These are phyloP conservation scores for Chrysoperla carnea DNA, from an alignment of 1,140 invertebrate genomes.

Conservation along the genomic window DNA sequence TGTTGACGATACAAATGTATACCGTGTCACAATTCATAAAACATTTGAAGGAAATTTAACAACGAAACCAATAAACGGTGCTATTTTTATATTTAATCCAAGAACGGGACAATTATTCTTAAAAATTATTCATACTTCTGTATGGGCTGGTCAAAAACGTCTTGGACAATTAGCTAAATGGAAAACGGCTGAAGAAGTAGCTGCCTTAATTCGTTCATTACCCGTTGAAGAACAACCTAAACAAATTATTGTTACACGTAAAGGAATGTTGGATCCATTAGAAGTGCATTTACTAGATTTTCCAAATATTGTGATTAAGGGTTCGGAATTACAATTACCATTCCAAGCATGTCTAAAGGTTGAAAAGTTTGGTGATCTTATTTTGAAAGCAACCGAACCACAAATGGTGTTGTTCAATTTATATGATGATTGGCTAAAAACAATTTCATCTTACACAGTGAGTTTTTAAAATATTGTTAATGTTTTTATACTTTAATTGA, in stretches of 20 bases:
- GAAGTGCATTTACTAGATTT: slow-evolving; percentile 98
- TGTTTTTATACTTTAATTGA: slow-evolving; percentile 2
- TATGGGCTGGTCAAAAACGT: slow-evolving; percentile 97
- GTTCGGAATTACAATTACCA: slow-evolving; percentile 93
- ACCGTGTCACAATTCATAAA: slow-evolving; percentile 98
- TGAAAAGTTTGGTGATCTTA: slow-evolving; percentile 98
- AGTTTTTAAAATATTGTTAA: slow-evolving; percentile 13
- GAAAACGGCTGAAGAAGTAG: slow-evolving; percentile 99
- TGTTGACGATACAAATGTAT: slow-evolving; percentile 98
- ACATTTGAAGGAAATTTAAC: slow-evolving; percentile 99
- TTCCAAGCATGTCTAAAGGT: slow-evolving; percentile 99
- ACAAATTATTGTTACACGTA: slow-evolving; percentile 98
- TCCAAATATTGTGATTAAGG: slow-evolving; percentile 99
- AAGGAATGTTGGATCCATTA: slow-evolving; percentile 98
- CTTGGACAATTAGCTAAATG: slow-evolving; percentile 90
- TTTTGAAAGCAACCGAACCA: slow-evolving; percentile 97
- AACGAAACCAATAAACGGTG: slow-evolving; percentile 98
- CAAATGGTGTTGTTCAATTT: slow-evolving; percentile 99
- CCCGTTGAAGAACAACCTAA: slow-evolving; percentile 99
- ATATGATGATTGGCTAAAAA: slow-evolving; percentile 99
- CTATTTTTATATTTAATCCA: slow-evolving; percentile 99
- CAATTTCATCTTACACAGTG: slow-evolving; percentile 81
- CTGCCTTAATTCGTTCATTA: slow-evolving; percentile 93
- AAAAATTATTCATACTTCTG: slow-evolving; percentile 99
- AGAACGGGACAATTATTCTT: slow-evolving; percentile 98